Percentiles rank a stretch among this genome's conserved stretches.
phyloP scores from a whole-genome alignment of 2,113 vertebrate genomes.

The Gavialis gangeticus region DNA sequence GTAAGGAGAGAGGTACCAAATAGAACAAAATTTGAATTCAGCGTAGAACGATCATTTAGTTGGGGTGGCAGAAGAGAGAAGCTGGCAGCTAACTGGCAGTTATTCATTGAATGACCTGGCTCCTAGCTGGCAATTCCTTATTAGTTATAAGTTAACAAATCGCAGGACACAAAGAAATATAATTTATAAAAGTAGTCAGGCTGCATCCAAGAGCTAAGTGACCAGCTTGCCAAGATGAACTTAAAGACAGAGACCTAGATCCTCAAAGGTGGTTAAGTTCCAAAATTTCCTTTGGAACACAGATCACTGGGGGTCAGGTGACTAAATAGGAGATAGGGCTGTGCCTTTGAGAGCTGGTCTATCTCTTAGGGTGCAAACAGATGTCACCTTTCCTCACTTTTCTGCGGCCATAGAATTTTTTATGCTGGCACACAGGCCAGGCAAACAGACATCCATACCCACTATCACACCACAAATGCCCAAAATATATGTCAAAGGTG shows the following conservation, averaged over 20 bases:
- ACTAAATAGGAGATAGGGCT: not conserved
- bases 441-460: too few species aligned
- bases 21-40: not conserved
- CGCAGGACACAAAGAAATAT: not conserved
- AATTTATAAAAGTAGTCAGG: not conserved
- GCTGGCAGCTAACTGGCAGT: conserved; percentile 12
- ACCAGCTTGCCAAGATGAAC: not conserved
- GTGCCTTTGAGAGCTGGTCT: not conserved
- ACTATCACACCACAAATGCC: too few species aligned
- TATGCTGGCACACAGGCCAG: too few species aligned
- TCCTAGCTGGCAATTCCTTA: not conserved
- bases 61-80: conserved; percentile 29
- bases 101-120: conserved; percentile 48
- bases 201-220: not conserved
- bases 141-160: conserved; percentile 25
- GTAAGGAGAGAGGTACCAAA: conserved; percentile 36
- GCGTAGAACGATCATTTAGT: conserved; percentile 21
- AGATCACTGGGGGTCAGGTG: not conserved
- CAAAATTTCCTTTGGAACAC: not conserved
- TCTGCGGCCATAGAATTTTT: too few species aligned
- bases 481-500: too few species aligned
- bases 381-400: too few species aligned
- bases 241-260: not conserved
- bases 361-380: too few species aligned
- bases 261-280: not conserved